phyloP scores from a whole-genome alignment of 1,140 invertebrate species.

The Pseudomyrmex dendroicus region DNA sequence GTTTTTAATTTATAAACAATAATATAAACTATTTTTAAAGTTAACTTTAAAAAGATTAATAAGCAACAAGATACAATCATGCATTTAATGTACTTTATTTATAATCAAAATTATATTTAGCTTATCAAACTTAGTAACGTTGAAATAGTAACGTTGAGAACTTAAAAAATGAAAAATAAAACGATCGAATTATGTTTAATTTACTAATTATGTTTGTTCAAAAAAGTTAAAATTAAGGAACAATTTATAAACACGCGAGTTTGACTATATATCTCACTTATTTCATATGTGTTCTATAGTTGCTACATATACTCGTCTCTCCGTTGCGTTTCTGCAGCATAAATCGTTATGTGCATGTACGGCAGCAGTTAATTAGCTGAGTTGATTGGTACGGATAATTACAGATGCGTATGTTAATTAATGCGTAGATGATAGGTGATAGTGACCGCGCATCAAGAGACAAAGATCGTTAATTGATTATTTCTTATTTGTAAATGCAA shows the following conservation, averaged over 20 bases:
- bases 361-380: conserved; percentile 59
- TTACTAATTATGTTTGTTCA: too few relatives aligned
- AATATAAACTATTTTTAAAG: too few relatives aligned
- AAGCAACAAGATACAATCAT: background rate
- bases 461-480: conserved; percentile 39
- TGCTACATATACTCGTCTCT: background rate
- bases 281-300: too few relatives aligned
- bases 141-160: too few relatives aligned
- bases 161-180: too few relatives aligned
- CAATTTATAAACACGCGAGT: too few relatives aligned
- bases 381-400: conserved; percentile 56
- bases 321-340: conserved; percentile 51
- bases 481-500: conserved; percentile 17
- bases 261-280: too few relatives aligned
- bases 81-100: too few relatives aligned
- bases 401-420: conserved; percentile 60
- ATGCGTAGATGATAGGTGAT: conserved; percentile 56
- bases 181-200: too few relatives aligned
- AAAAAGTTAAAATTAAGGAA: too few relatives aligned
- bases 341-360: conserved; percentile 41
- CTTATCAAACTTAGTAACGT: too few relatives aligned
- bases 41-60: background rate
- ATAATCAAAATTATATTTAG: too few relatives aligned
- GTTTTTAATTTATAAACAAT: background rate
- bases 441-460: conserved; percentile 8